phyloP scores from a whole-genome alignment of 2,797 vertebrate species.

The Pangasius djambal region DNA sequence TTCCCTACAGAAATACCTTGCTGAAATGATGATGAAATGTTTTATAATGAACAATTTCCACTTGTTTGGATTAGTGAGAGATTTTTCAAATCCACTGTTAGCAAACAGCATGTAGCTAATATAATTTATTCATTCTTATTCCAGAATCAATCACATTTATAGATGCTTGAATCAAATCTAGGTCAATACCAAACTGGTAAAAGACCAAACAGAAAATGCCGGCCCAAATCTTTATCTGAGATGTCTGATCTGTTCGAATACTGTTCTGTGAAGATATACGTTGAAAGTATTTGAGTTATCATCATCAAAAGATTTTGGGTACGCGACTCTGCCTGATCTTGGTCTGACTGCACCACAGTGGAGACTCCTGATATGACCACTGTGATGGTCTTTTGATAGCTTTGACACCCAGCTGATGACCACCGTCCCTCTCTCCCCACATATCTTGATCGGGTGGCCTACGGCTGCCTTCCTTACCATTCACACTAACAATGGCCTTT shows the following conservation, averaged over 20 bases:
- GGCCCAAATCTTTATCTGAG: not conserved
- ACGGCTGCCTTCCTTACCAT: constrained; percentile 68
- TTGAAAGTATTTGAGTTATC: not conserved
- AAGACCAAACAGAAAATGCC: not conserved
- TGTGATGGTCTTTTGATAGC: constrained; percentile 77
- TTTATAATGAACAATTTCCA: not conserved
- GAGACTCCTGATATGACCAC: constrained; percentile 64
- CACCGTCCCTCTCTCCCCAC: constrained; percentile 64
- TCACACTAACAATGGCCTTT: constrained; percentile 72
- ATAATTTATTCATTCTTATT: no score
- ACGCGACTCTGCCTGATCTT: not conserved
- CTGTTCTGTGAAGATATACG: not conserved
- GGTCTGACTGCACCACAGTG: not conserved
- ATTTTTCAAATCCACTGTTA: not conserved
- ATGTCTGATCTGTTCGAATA: not conserved
- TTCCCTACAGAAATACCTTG: not conserved
- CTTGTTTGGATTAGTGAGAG: not conserved
- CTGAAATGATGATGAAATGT: not conserved
- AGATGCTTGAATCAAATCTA: not conserved
- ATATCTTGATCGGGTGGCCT: constrained; percentile 66
- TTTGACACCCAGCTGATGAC: constrained; percentile 69
- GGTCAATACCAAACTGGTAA: not conserved
- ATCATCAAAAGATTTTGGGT: not conserved
- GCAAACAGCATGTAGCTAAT: not conserved
- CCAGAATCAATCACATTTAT: not conserved